phyloP scores from a whole-genome alignment of 2,113 vertebrate genomes.

The Chaetops frenatus region DNA sequence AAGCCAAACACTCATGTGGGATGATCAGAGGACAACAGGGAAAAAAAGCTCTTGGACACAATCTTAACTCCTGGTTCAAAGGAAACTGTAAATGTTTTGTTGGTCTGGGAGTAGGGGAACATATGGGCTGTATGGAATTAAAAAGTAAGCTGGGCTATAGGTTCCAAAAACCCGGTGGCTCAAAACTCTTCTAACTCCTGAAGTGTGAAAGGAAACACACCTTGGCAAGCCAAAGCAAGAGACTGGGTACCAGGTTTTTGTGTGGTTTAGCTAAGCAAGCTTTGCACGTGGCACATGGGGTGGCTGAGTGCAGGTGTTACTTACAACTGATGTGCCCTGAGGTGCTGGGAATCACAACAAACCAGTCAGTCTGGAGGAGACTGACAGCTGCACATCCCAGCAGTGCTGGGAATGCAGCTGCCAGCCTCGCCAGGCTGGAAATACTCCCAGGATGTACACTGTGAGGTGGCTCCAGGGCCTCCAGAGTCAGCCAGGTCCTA shows the following conservation, averaged over 20 bases:
- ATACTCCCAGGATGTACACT: not conserved
- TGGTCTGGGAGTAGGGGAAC: not conserved
- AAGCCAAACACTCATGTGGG: not conserved
- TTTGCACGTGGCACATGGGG: not conserved
- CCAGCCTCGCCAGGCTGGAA: rapidly evolving
- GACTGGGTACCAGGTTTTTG: not conserved
- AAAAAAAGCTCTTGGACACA: not conserved
- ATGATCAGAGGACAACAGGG: not conserved
- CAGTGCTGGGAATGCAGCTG: not conserved
- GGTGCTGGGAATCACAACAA: not conserved
- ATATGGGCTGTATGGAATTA: not conserved
- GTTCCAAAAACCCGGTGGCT: not conserved
- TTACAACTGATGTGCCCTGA: not conserved
- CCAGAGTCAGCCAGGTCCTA: not conserved
- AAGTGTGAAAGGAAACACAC: not conserved
- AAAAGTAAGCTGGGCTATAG: not conserved
- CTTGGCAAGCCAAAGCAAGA: not conserved
- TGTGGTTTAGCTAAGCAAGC: not conserved
- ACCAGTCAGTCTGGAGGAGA: not conserved
- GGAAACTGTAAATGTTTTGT: not conserved
- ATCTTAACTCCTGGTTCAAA: not conserved
- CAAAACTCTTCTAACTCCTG: not conserved
- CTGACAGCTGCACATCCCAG: not conserved
- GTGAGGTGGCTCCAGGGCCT: not conserved
- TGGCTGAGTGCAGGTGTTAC: not conserved